Evolutionary conservation across 1,140 invertebrate species (phyloP).

Genomic region (Papilio helenus): DNA sequence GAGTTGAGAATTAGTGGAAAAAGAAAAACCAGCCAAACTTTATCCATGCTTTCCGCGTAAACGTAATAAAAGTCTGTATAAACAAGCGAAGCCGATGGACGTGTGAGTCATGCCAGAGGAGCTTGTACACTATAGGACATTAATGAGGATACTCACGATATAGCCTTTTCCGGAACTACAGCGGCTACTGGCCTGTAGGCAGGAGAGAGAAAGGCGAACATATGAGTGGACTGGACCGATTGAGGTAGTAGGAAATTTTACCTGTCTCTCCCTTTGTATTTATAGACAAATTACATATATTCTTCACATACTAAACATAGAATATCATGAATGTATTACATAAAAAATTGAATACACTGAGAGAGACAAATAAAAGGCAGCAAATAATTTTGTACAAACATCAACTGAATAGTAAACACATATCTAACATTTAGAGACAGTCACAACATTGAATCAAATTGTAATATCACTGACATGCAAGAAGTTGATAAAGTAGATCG

Average conservation of each 20-base stretch:
- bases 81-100: slow-evolving; percentile 47
- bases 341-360: background rate
- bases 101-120: slow-evolving; percentile 53
- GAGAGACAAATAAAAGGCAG: slow-evolving; percentile 43
- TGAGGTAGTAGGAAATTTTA: slow-evolving; percentile 56
- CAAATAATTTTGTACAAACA: slow-evolving; percentile 36
- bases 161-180: slow-evolving; percentile 94
- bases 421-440: slow-evolving; percentile 44
- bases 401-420: slow-evolving; percentile 43
- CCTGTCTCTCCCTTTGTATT: slow-evolving; percentile 55
- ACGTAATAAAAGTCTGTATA: slow-evolving; percentile 37
- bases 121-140: slow-evolving; percentile 64
- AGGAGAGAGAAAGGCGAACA: slow-evolving; percentile 81
- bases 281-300: background rate
- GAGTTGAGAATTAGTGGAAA: slow-evolving; percentile 36
- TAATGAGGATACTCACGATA: slow-evolving; percentile 89
- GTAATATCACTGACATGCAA: slow-evolving; percentile 43
- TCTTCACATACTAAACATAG: background rate
- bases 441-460: slow-evolving; percentile 47
- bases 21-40: slow-evolving; percentile 32
- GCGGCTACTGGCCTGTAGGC: slow-evolving; percentile 91
- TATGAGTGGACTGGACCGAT: slow-evolving; percentile 77
- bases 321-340: background rate
- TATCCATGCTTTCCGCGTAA: slow-evolving; percentile 35
- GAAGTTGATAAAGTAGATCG: slow-evolving; percentile 25